Percentiles rank a stretch among this genome's conserved stretches.
These are phyloP conservation scores for Rynchops niger DNA, from an alignment of 2,113 vertebrate species.

Conservation along the genomic window DNA sequence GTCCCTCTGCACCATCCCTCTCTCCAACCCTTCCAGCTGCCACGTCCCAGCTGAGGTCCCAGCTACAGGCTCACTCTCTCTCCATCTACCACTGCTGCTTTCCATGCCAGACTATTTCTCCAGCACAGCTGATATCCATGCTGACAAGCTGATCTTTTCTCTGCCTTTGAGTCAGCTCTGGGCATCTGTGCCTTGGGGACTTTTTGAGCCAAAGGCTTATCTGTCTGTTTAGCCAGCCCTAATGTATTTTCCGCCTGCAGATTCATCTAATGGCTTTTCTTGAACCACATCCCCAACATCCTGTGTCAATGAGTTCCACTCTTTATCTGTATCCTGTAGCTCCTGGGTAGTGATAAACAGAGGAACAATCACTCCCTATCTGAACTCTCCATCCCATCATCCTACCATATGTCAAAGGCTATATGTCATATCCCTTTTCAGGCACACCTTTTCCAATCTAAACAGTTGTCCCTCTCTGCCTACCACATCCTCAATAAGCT, in stretches of 20 bases:
- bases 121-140: not conserved
- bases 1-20: not conserved
- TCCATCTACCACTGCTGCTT: not conserved
- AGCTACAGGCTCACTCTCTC: not conserved
- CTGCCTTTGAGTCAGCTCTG: not conserved
- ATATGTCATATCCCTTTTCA: not conserved
- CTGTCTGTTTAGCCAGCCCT: not conserved
- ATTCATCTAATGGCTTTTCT: slow-evolving; percentile 27
- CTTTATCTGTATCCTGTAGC: slow-evolving; percentile 25
- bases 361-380: slow-evolving; percentile 2
- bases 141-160: not conserved
- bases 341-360: slow-evolving; percentile 13
- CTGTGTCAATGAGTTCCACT: slow-evolving; percentile 18
- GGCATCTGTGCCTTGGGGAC: not conserved
- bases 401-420: not conserved
- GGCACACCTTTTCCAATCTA: not conserved
- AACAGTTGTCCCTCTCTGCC: not conserved
- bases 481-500: not conserved
- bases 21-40: not conserved
- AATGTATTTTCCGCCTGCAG: not conserved
- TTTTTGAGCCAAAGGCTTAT: slow-evolving; percentile 22
- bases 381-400: not conserved
- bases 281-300: slow-evolving; percentile 3
- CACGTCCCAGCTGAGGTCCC: not conserved
- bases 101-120: not conserved